phyloP scores from a whole-genome alignment of 2,113 vertebrate species.

The Bagarius yarrelli region DNA sequence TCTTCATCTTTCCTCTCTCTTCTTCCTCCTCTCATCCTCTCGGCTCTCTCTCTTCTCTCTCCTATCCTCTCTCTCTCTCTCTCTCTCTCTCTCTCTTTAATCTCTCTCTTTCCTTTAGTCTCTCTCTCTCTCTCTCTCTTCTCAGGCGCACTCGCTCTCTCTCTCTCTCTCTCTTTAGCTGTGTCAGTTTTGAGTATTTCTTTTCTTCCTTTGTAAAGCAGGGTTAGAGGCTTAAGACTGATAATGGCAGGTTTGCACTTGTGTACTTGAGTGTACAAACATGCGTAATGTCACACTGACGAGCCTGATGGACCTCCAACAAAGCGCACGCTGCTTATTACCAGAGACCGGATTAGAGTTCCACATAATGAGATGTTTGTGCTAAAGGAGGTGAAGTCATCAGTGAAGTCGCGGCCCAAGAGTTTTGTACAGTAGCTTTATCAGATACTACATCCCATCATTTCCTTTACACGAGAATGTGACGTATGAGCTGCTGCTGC shows the following conservation, averaged over 20 bases:
- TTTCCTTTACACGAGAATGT: not conserved
- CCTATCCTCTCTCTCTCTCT: no score
- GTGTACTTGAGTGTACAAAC: constrained; percentile 15
- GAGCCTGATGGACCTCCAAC: constrained; percentile 1
- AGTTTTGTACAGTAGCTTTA: not conserved
- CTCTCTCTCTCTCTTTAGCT: not conserved
- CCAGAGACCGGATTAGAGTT: not conserved
- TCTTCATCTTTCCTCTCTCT: not conserved
- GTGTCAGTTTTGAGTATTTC: not conserved
- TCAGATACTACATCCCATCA: not conserved
- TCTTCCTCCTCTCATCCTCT: no score
- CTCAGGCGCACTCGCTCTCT: not conserved
- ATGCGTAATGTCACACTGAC: constrained; percentile 7
- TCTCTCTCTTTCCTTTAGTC: no score
- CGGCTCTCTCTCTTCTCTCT: no score
- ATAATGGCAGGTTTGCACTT: constrained; percentile 7
- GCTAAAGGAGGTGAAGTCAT: not conserved
- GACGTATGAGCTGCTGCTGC: no score
- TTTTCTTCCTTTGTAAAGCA: not conserved
- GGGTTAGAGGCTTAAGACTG: constrained; percentile 1
- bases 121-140: not conserved
- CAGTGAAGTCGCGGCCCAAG: not conserved
- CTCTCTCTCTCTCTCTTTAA: not conserved
- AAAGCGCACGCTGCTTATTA: not conserved
- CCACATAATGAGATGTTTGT: not conserved